These are phyloP conservation scores for Sebastes minor DNA, from an alignment of 2,797 vertebrate species.

Conservation along the genomic window DNA sequence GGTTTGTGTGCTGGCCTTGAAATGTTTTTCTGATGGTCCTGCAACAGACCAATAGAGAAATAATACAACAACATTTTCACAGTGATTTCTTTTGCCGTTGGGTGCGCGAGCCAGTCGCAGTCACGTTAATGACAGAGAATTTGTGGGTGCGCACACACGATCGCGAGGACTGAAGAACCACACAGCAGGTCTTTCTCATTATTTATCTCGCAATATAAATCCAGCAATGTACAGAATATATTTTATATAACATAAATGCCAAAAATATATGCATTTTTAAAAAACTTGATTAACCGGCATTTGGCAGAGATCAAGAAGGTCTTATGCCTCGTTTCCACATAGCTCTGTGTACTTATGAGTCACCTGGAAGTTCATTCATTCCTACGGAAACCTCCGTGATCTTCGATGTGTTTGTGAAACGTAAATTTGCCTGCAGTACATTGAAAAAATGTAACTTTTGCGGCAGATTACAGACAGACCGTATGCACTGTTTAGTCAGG, in stretches of 20 bases:
- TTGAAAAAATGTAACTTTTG: no score
- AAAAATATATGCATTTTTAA: not conserved
- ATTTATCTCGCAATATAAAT: not conserved
- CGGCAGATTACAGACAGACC: no score
- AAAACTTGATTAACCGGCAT: not conserved
- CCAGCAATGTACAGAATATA: not conserved
- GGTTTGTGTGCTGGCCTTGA: not conserved
- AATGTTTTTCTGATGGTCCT: not conserved
- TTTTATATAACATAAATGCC: not conserved
- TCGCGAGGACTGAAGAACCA: not conserved
- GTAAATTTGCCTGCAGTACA: no score
- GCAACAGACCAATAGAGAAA: not conserved
- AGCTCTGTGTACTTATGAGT: no score
- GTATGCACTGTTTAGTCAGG: no score
- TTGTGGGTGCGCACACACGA: not conserved
- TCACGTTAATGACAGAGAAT: not conserved
- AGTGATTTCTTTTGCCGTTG: not conserved
- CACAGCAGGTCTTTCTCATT: not conserved
- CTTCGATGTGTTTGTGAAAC: no score
- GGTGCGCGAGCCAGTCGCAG: not conserved
- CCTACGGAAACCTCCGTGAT: rapidly evolving
- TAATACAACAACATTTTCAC: not conserved
- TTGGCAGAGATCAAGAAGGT: not conserved
- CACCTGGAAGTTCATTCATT: no score
- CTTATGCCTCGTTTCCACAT: not conserved